Evolutionary conservation across 2,888 invertebrate genomes (phyloP).

Genomic region (Latheticus oryzae): DNA sequence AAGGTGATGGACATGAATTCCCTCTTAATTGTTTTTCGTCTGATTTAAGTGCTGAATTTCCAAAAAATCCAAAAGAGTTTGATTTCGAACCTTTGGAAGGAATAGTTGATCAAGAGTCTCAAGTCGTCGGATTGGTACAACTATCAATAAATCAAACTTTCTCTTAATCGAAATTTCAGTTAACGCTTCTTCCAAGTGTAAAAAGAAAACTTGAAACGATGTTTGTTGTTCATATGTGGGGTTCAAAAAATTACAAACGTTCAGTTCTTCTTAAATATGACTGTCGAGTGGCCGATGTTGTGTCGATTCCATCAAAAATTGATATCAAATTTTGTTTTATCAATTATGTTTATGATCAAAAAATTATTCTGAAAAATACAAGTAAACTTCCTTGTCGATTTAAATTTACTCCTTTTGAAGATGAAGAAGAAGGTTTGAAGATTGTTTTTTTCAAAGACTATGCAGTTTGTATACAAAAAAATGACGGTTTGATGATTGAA

Average conservation of each 20-base stretch:
- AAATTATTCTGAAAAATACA: conserved; percentile 67
- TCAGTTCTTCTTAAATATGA: conserved; percentile 68
- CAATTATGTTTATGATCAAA: conserved; percentile 68
- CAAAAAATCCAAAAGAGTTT: conserved; percentile 70
- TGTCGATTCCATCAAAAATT: conserved; percentile 67
- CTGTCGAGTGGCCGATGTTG: conserved; percentile 68
- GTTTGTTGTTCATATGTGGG: conserved; percentile 70
- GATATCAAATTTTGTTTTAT: conserved; percentile 71
- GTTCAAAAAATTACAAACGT: conserved; percentile 69
- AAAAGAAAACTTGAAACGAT: conserved; percentile 66
- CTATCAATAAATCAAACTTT: conserved; percentile 5
- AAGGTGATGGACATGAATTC: conserved; percentile 70
- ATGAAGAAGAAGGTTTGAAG: conserved; percentile 35
- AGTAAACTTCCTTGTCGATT: conserved; percentile 67
- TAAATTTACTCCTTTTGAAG: conserved; percentile 46
- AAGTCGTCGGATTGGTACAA: conserved; percentile 66
- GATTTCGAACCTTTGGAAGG: conserved; percentile 67
- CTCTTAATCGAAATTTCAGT: conserved; percentile 62
- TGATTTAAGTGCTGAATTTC: conserved; percentile 62
- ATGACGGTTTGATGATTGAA: conserved; percentile 18
- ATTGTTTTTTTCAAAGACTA: background rate
- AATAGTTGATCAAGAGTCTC: conserved; percentile 66
- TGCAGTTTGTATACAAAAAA: conserved; percentile 14
- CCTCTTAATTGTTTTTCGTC: conserved; percentile 67
- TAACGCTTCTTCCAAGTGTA: conserved; percentile 69